These are phyloP conservation scores for Fratercula arctica DNA, from an alignment of 2,797 vertebrate species.

Conservation along the genomic window DNA sequence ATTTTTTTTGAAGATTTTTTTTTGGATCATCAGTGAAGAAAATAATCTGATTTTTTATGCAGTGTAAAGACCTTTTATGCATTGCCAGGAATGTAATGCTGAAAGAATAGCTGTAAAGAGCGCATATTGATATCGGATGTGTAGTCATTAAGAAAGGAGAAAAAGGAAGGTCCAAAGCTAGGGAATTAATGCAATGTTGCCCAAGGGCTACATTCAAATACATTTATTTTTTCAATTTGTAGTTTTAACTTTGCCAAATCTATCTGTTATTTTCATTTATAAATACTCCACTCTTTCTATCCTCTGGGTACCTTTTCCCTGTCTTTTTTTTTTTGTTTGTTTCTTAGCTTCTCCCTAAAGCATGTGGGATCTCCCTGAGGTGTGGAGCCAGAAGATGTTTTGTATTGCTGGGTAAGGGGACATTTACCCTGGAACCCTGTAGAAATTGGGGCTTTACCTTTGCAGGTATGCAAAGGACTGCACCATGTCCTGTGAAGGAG, in stretches of 20 bases:
- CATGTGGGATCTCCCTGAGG: rapidly evolving
- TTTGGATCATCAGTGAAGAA: not conserved
- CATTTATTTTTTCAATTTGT: constrained; percentile 29
- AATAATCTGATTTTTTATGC: not conserved
- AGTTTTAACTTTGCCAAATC: not conserved
- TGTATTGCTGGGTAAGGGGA: not conserved
- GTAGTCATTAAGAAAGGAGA: constrained; percentile 22
- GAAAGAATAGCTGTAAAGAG: not conserved
- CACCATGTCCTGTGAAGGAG: rapidly evolving
- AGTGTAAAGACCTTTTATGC: not conserved
- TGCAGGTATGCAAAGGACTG: not conserved
- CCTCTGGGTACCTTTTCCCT: not conserved
- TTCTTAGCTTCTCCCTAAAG: not conserved
- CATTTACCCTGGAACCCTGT: not conserved
- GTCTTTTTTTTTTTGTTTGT: not conserved
- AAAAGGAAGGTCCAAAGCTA: constrained; percentile 4
- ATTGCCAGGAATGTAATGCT: not conserved
- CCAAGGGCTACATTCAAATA: not conserved
- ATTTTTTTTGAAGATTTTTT: not conserved
- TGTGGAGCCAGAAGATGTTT: not conserved
- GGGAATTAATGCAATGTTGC: constrained; percentile 30
- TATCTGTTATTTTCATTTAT: not conserved
- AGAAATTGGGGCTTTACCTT: not conserved
- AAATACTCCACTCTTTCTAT: not conserved
- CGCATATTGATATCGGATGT: not conserved